Evolutionary conservation across 2,888 invertebrate genomes (phyloP).

Genomic region (Julus scandinavius): DNA sequence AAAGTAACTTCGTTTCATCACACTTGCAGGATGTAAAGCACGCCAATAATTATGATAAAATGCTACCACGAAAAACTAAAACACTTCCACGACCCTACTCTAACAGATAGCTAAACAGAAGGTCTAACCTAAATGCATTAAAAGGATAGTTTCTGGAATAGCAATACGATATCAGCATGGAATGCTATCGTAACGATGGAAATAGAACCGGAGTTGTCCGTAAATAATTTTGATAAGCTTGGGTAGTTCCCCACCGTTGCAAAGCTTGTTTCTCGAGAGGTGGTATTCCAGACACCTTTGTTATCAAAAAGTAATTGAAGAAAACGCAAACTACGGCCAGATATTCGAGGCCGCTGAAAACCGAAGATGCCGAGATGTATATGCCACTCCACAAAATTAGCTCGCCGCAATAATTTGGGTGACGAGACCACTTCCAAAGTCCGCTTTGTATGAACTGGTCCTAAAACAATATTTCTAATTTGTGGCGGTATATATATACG

Average conservation of each 20-base stretch:
- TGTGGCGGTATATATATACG: background rate
- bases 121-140: background rate
- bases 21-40: too few relatives aligned
- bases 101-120: background rate
- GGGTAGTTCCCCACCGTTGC: slow-evolving; percentile 2
- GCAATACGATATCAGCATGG: background rate
- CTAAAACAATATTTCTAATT: background rate
- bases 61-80: background rate
- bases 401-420: slow-evolving; percentile 50
- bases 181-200: slow-evolving; percentile 2
- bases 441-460: slow-evolving; percentile 44
- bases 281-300: slow-evolving; percentile 1
- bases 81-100: background rate
- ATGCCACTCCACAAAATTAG: slow-evolving; percentile 37
- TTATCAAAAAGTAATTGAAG: slow-evolving; percentile 49
- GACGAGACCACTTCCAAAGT: slow-evolving; percentile 48
- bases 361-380: slow-evolving; percentile 37
- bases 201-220: slow-evolving; percentile 43
- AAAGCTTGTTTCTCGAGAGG: slow-evolving; percentile 18
- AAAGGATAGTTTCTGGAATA: background rate
- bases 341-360: background rate
- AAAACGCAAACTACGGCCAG: background rate
- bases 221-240: slow-evolving; percentile 27
- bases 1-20: too few relatives aligned
- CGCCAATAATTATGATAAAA: too few relatives aligned